phyloP scores from a whole-genome alignment of 2,888 invertebrate species.

The Troides oblongomaculatus region DNA sequence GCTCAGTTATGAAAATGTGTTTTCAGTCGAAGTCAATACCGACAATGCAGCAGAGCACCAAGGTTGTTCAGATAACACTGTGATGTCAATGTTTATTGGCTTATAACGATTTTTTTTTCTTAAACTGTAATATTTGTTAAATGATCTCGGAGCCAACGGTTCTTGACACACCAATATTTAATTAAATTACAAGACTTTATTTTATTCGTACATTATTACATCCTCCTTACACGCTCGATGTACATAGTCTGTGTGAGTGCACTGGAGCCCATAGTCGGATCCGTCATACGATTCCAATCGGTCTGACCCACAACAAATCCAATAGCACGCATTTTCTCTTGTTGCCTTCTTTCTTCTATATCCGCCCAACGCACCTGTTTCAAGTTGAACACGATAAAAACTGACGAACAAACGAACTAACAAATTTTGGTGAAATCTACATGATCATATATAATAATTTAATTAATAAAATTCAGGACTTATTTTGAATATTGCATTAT shows the following conservation, averaged over 20 bases:
- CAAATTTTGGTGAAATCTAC: neutral
- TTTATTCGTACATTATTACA: slow-evolving; percentile 22
- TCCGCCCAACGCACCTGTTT: slow-evolving; percentile 98
- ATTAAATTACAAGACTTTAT: too few species aligned
- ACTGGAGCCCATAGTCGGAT: slow-evolving; percentile 91
- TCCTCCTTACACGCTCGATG: slow-evolving; percentile 82
- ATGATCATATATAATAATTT: neutral
- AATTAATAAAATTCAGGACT: too few species aligned
- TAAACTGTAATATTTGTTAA: too few species aligned
- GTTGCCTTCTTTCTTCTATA: slow-evolving; percentile 94
- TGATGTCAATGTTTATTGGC: too few species aligned
- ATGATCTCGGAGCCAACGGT: too few species aligned
- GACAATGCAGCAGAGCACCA: too few species aligned
- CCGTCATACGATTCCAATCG: slow-evolving; percentile 97
- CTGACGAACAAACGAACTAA: slow-evolving; percentile 10
- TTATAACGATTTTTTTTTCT: too few species aligned
- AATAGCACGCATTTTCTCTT: slow-evolving; percentile 95
- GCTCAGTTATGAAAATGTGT: too few species aligned
- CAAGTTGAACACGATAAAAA: slow-evolving; percentile 68
- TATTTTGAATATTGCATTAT: too few species aligned
- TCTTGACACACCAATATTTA: too few species aligned
- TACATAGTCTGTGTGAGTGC: slow-evolving; percentile 97
- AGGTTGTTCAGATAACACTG: too few species aligned
- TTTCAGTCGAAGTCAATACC: too few species aligned
- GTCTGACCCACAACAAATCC: slow-evolving; percentile 99